These are phyloP conservation scores for Wiebesia pumilae DNA, from an alignment of 1,140 invertebrate genomes.

Conservation along the genomic window DNA sequence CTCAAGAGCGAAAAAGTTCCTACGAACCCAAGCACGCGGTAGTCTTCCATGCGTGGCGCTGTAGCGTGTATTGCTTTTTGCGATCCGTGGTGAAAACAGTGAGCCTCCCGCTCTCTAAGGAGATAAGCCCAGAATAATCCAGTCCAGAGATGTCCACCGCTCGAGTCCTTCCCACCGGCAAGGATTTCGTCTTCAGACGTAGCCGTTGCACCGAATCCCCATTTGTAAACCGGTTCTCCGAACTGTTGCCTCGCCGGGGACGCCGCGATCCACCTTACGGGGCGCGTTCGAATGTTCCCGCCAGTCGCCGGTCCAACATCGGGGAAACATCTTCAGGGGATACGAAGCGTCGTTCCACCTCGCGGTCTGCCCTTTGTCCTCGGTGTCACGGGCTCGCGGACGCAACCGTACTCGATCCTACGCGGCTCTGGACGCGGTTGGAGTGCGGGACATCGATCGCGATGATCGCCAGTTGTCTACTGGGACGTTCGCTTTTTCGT, in stretches of 20 bases:
- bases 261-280: neutral
- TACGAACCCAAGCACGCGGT: slow-evolving; percentile 38
- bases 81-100: slow-evolving; percentile 8
- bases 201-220: neutral
- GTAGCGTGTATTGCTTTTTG: slow-evolving; percentile 12
- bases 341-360: neutral
- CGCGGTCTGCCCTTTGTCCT: neutral
- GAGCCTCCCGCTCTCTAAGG: too few relatives aligned
- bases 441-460: slow-evolving; percentile 14
- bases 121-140: neutral
- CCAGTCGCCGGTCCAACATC: neutral
- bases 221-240: neutral
- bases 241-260: neutral
- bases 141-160: too few relatives aligned
- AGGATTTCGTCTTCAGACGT: neutral
- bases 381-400: neutral
- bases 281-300: neutral
- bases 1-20: neutral
- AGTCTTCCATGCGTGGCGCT: slow-evolving; percentile 34
- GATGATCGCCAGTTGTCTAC: slow-evolving; percentile 40
- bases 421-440: neutral
- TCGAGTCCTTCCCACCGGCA: too few relatives aligned
- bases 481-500: slow-evolving; percentile 9
- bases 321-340: neutral
- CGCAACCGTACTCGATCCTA: too few relatives aligned